These are phyloP conservation scores for Pteronotus mesoamericanus DNA, from an alignment of 2,797 vertebrate genomes.

Conservation along the genomic window DNA sequence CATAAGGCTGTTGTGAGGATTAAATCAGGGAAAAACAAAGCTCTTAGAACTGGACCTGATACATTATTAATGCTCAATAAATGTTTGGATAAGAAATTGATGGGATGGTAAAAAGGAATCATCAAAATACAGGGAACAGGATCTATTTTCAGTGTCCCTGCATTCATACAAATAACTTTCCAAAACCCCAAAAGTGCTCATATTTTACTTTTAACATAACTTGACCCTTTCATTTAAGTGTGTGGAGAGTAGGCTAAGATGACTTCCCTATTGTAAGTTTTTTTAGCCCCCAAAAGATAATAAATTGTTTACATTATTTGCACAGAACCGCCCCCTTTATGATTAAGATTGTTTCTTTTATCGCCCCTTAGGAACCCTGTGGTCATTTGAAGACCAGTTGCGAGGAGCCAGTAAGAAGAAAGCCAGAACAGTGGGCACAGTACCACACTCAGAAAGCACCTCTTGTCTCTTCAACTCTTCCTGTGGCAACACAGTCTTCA, in stretches of 20 bases:
- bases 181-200: conserved; percentile 31
- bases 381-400: conserved; percentile 87
- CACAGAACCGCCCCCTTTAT: conserved; percentile 32
- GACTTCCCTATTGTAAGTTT: background rate
- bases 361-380: conserved; percentile 81
- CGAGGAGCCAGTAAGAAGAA: conserved; percentile 92
- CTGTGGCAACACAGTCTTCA: conserved; percentile 86
- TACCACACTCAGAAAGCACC: conserved; percentile 86
- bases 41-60: conserved; percentile 32
- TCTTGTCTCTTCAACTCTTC: conserved; percentile 85
- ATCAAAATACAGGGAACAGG: conserved; percentile 12
- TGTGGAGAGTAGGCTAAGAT: background rate
- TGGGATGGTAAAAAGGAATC: conserved; percentile 15
- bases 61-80: conserved; percentile 41
- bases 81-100: conserved; percentile 41
- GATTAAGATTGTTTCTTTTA: conserved; percentile 55
- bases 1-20: conserved; percentile 51
- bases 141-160: conserved; percentile 26
- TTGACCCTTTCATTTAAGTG: conserved; percentile 9
- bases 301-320: conserved; percentile 42
- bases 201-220: conserved; percentile 1
- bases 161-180: background rate
- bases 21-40: conserved; percentile 58
- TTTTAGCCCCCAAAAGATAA: background rate
- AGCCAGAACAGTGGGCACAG: conserved; percentile 93